Evolutionary conservation across 1,140 invertebrate genomes (phyloP), one percentile per base, ranked within the genome.

Genomic region (Thalassaphorura encarpata): DNA sequence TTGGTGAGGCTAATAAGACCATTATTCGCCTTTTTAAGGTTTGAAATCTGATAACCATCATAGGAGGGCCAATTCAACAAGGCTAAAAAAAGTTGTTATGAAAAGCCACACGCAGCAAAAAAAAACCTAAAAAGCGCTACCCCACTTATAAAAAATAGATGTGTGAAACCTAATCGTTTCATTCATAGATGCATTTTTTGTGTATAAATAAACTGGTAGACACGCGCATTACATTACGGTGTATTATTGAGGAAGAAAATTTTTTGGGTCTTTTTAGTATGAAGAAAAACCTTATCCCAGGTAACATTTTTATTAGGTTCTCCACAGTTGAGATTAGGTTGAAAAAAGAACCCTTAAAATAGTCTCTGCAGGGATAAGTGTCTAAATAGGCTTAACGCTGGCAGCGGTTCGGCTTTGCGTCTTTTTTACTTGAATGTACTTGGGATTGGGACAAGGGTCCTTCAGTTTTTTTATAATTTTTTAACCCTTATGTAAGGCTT

Each of bases 81-180:
- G n/a, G n/a, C 33, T 36, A 8, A 36, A 36, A 36, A 11, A 11
- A 36, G 33, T 8, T 21, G 8, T 15, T 43, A 43, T 43, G 8
- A 36, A 50, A 50, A 33, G 27, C 5, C 19, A 13, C n/a, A 50
- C 29, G n/a, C 29, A 29, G 33, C 19, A 50, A 33, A 33, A 48
- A 8, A 16, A 23, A 23, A 16, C 5, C 8, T 24, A 21, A 21
- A 8, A 6, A 26, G 45, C 45, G 11, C 6, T 6, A 13, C 45
- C 28, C 45, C 45, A 13, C 21, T 43, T 21, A 21, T 43, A 33
- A 50, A 28, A 8, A 26, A 59, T 55, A 58, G 50, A 58, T 47
- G 58, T 60, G 58, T 60, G 58, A 60, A 60, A 53, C 31, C 33
- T 55, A 60, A 60, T 60, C 58, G 40, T 54, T 60, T 60, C 52